Evolutionary conservation across 2,797 vertebrate genomes (phyloP).

Genomic region (Eupleurogrammus muticus): DNA sequence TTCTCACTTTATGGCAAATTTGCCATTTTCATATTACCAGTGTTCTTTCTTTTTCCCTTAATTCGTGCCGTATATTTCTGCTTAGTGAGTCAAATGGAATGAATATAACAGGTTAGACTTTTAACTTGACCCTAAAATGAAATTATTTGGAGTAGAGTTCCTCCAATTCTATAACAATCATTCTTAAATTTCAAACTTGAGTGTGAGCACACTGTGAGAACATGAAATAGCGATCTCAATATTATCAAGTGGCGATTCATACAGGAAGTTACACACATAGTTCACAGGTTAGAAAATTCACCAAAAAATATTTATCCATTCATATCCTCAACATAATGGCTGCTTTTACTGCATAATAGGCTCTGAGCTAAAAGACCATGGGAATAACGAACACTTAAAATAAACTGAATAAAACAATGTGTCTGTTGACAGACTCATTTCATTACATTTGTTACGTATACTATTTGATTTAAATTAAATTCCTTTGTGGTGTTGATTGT

Average conservation of each 20-base stretch:
- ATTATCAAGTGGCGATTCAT: conserved; percentile 2
- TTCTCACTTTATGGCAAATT: conserved; percentile 76
- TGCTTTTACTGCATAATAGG: neutral
- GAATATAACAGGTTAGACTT: conserved; percentile 53
- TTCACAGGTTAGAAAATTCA: neutral
- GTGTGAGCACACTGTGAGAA: neutral
- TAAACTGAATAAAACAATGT: neutral
- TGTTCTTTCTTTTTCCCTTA: conserved; percentile 63
- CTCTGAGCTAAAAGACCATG: neutral
- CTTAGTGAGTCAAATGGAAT: conserved; percentile 64
- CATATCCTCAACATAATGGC: neutral
- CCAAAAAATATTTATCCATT: neutral
- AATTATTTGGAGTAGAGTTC: conserved; percentile 20
- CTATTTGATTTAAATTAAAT: neutral
- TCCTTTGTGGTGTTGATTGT: neutral
- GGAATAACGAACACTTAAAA: neutral
- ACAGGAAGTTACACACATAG: neutral
- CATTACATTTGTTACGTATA: neutral
- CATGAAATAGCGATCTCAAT: neutral
- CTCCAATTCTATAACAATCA: conserved; percentile 38
- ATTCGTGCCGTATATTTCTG: conserved; percentile 64
- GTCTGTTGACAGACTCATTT: neutral
- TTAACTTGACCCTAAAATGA: conserved; percentile 49
- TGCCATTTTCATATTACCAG: conserved; percentile 64
- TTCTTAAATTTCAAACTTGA: conserved; percentile 42